phyloP scores from a whole-genome alignment of 1,140 invertebrate species.

The Camponotus vicinus region DNA sequence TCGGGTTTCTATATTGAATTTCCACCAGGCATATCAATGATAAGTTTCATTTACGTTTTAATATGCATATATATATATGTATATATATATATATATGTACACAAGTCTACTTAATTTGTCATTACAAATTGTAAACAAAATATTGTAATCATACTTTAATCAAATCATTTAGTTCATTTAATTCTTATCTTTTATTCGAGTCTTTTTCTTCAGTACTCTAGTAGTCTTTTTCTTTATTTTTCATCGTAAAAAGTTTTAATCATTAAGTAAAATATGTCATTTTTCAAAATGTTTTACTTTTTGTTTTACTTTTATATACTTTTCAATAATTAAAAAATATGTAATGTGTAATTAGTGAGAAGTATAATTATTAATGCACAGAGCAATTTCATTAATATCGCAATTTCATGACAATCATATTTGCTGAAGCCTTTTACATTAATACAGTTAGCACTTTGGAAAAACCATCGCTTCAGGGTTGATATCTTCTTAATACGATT shows the following conservation, averaged over 20 bases:
- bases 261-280: background rate
- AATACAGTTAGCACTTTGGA: slow-evolving; percentile 58
- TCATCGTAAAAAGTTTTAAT: background rate
- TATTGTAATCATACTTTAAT: background rate
- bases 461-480: slow-evolving; percentile 69
- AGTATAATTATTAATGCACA: background rate
- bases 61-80: background rate
- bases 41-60: slow-evolving; percentile 4
- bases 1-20: slow-evolving; percentile 33
- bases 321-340: slow-evolving; percentile 16
- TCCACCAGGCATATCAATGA: background rate
- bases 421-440: slow-evolving; percentile 48
- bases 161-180: background rate
- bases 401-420: slow-evolving; percentile 1
- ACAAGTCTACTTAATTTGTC: background rate
- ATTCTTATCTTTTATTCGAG: background rate
- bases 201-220: background rate
- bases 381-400: slow-evolving; percentile 1
- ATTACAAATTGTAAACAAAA: slow-evolving; percentile 25
- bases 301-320: background rate
- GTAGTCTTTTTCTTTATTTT: background rate
- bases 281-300: background rate
- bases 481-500: slow-evolving; percentile 79
- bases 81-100: background rate
- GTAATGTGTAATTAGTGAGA: background rate